Base-by-base conservation (phyloP, 2,888 invertebrate genomes). In the Nyleta sp. region DNA sequence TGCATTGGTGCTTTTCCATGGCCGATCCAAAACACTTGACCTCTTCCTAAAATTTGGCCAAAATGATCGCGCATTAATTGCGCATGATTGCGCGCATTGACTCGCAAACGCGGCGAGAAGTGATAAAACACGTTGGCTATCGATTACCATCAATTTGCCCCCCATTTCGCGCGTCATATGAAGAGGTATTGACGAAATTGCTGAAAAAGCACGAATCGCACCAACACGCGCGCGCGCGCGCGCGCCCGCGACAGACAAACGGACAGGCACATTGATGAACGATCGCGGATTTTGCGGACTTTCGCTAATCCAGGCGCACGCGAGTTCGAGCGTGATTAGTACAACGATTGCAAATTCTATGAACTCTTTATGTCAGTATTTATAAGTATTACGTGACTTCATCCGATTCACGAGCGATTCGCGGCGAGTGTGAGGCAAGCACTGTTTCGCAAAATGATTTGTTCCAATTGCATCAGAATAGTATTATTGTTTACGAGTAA, bases 371-470 rank as follows among this genome's bases (percentile, higher is more conserved):
- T 64, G 73, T 64, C 70, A 52, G 68, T 73, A 78, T 78, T 78
- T 78, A 78, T 73, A 78, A 78, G 70, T 64, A 59, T 78, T 73
- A 78, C 78, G 73, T 57, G 78, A 78, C 73, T 68, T 42, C 73
- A 40, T 62, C 73, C 59, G 78, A 78, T 70, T 72, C 78, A 73
- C 73, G 64, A 78, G 40, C 68, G 78, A 72, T 78, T 68, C 73
- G 62, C 38, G 40, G 35, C 59, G 64, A 74, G 53, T 53, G 60
- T 78, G 62, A 50, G 53, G 78, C 72, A 77, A 77, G 65, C 64
- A 44, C 40, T 68, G n/a, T 78, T 78, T 68, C 78, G 73, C 72
- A 78, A 78, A 78, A 73, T 78, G 78, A 78, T 73, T 78, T 73
- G 73, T 78, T 78, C 78, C 73, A 78, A 62, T 78, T 73, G 77